Evolutionary conservation across 2,888 invertebrate genomes (phyloP).

Genomic region (Lepas anatifera): DNA sequence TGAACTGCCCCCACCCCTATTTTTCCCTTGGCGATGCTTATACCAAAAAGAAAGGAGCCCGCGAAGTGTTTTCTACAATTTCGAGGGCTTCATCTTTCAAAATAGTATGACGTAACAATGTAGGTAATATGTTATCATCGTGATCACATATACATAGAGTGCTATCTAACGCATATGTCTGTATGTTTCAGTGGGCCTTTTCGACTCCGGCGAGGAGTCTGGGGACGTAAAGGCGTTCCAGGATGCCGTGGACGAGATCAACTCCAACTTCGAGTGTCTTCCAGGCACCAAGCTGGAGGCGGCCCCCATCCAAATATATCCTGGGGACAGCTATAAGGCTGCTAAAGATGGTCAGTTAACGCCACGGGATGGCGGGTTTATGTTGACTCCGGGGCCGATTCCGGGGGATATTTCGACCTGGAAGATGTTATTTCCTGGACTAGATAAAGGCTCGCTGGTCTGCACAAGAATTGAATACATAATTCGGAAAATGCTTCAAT

Average conservation of each 20-base stretch:
- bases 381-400: neutral
- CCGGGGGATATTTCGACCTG: neutral
- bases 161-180: neutral
- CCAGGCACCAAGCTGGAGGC: neutral
- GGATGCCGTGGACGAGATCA: neutral
- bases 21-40: no score
- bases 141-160: neutral
- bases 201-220: neutral
- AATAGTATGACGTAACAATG: no score
- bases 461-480: neutral
- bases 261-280: neutral
- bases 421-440: neutral
- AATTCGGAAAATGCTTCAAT: neutral
- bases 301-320: neutral
- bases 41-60: neutral
- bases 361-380: neutral
- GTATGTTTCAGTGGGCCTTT: neutral
- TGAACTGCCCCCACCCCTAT: no score
- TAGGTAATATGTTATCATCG: neutral
- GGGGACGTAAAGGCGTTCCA: neutral
- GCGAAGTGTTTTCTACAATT: neutral
- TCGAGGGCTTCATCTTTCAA: neutral
- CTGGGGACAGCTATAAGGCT: conserved; percentile 1
- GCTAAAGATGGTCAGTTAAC: neutral
- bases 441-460: neutral